Evolutionary conservation across 30 jellyfish, hydroid and myxozoan species (phyloP), one percentile per base, ranked within the genome.

Genomic region (Chironex yamaguchii): DNA sequence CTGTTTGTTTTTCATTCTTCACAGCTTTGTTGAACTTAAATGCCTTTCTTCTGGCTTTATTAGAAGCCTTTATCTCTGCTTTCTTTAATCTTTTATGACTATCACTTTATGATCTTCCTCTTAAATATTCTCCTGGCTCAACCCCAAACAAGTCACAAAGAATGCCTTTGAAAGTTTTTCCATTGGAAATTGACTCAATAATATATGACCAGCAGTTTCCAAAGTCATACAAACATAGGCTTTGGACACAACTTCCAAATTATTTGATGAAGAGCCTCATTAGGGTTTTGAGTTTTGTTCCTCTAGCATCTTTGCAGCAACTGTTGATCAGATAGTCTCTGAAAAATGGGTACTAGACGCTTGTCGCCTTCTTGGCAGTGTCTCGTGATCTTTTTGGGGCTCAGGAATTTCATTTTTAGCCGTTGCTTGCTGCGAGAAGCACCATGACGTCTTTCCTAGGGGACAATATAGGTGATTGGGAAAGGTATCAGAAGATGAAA

Each of bases 381-480:
- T 80, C 22, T 29, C 14, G 25, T 76, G 89, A 49, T 76, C 89
- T 23, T 76, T 23, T 29, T 76, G 89, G 17, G 20, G 4, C n/a
- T 48, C 83, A 9, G 89, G 89, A 1, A 9, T 29, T 52, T 52
- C 28, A 3, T 52, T 50, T 21, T 73, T 48, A 3, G 87, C 89
- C 4, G 21, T 3, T 3, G 83, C 89, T 49, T 65, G 52, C 49
- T 51, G 89, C 84, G 65, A 52, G 23, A 76, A 76, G 20, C 89
- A 76, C 89, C 89, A 76, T 36, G 29, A 9, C 12, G 29, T 76
- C 24, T 25, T 65, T 11, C 89, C 89, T 25, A 30, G 65, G 26
- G 89, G 89, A 68, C 83, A 76, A 26, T 76, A 64, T 9, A 76
- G 23, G 32, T 76, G 89, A 6, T 76, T 76, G 35, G 90, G 90